Conservation (phyloP, 2,888 invertebrate genomes). For the Limulus polyphemus region DNA sequence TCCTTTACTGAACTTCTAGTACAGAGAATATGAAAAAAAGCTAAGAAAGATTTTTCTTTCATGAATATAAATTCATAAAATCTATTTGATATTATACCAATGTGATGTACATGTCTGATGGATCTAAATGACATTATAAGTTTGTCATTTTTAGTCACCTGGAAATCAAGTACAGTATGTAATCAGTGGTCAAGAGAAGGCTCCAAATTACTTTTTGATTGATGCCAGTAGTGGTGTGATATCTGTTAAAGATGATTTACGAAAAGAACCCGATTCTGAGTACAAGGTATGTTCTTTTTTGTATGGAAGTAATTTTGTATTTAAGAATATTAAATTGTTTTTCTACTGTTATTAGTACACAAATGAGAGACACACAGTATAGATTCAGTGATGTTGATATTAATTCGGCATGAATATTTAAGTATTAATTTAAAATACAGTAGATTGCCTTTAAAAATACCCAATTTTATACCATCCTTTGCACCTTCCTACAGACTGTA, state of each 20-base stretch:
- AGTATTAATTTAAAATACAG: no score
- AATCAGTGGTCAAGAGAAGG: slow-evolving; percentile 65
- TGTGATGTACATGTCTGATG: neutral
- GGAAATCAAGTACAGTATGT: slow-evolving; percentile 46
- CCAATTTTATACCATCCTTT: no score
- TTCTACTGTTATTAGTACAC: no score
- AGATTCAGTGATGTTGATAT: neutral
- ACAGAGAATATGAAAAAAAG: neutral
- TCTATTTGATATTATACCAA: neutral
- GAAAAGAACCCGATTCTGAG: slow-evolving; percentile 73
- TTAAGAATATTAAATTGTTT: neutral
- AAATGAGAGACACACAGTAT: no score
- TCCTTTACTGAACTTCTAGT: no score
- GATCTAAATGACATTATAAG: neutral
- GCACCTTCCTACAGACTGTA: no score
- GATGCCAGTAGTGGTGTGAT: slow-evolving; percentile 70
- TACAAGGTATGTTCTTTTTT: slow-evolving; percentile 51
- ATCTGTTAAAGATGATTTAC: slow-evolving; percentile 64
- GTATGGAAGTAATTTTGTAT: neutral
- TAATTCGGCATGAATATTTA: neutral
- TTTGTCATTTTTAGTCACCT: slow-evolving; percentile 26
- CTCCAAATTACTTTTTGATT: slow-evolving; percentile 71
- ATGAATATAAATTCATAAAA: neutral
- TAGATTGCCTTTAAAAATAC: no score
- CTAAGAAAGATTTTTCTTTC: neutral